Base-by-base conservation (phyloP, 2,113 vertebrate genomes). In the Ceuthmochares aereus region DNA sequence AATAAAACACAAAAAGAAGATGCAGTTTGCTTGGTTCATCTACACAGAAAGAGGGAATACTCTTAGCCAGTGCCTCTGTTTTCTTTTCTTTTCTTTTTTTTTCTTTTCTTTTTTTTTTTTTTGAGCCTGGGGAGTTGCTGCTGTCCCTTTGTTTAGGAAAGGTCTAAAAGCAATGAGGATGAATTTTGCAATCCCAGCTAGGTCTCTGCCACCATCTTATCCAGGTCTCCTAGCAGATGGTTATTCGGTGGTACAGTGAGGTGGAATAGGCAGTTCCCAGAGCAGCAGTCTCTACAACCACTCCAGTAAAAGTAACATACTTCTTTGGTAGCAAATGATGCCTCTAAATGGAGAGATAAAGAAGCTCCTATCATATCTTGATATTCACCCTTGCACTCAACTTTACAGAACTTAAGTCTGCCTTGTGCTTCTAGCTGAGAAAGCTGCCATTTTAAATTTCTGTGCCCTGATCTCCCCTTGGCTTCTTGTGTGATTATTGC, bases 381-480 rank as follows among this genome's bases (percentile, higher is more conserved):
- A 21, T 30, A 54, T 21, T 51, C 15, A 59, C 59, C 30, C 59
- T 87, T 0, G 0, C 10, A 77, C 14, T 9, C 37, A 78, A 32
- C 10, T n/a, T 36, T 73, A 63, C 22, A 94, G 64, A 56, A 11
- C 26, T 73, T 66, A 69, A 32, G 27, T n/a, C 32, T 74, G n/a
- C 4, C 18, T 40, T 63, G 30, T 52, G 22, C 25, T 68, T 78
- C 67, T 75, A 72, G 23, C 19, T 69, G 29, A 91, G 59, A 72
- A 92, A 87, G 34, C 27, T 92, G 60, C 21, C 30, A 74, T 91
- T 89, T 94, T 62, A 87, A 14, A 82, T 60, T 90, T 73, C 52
- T 69, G 7, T 73, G 32, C 18, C 25, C 58, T 79, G 19, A n/a
- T 79, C 17, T 66, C 34, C 27, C 25, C 30, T 93, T 51, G 78